Base-by-base conservation (phyloP, 2,888 invertebrate genomes). In the Drosophila nr. perissopoda region DNA sequence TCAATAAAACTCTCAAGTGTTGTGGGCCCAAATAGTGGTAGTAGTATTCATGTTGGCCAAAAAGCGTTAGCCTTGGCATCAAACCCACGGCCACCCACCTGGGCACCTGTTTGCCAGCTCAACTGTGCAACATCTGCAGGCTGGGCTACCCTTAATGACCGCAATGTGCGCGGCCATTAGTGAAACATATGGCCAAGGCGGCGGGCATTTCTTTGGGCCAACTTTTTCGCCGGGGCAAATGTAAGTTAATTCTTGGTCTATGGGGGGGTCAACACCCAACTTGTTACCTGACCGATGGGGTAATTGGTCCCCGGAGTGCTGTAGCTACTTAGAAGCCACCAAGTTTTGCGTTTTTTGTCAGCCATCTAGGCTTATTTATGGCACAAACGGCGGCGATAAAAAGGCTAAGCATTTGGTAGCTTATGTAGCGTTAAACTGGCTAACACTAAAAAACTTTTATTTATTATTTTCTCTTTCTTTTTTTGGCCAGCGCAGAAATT, bases 141-240 rank as follows among this genome's bases (percentile, higher is more conserved):
- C 63, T 62, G 57, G 21, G 29, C 21, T 18, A 40, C 69, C 69
- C 78, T 87, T 87, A 89, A 87, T 89, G 87, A 83, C 87, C 85
- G 75, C 84, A 89, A 81, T 87, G 87, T 81, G 86, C 87, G 84
- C 85, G 73, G 82, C 87, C 89, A 87, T 87, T 87, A 87, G 87
- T 78, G 85, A 82, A 89, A 87, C 87, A 87, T 87, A 87, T 87
- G 89, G 87, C 89, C 65, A 34, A 56, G 54, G 38, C 36, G 52
- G 51, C 61, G 48, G 49, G 54, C 53, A 66, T 82, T 78, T 76
- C 78, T 66, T 78, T 72, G 76, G 72, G 72, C 85, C 69, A 87
- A 85, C 67, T 88, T 88, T 79, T 83, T 74, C 61, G 74, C 56
- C 64, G 57, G 56, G 64, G 69, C 75, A 70, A 77, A 74, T 84